Conservation (phyloP, 2,113 vertebrate species). For the Aix galericulata region DNA sequence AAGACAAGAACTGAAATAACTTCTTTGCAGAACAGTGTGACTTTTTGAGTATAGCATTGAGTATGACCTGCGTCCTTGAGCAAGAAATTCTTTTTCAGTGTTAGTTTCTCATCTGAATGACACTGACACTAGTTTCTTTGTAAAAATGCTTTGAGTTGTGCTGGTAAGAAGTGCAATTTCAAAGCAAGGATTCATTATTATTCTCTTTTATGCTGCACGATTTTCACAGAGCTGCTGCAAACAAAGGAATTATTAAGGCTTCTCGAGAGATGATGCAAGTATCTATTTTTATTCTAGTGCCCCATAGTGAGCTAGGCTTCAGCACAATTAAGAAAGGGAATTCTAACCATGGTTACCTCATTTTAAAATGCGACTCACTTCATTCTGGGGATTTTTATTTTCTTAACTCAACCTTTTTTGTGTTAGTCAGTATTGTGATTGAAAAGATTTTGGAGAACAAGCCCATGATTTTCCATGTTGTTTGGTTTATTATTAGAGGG, state of each 20-base stretch:
- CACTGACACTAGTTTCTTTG: not conserved
- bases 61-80: not conserved
- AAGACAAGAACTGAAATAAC: not conserved
- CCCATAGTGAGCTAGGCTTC: not conserved
- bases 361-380: not conserved
- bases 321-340: not conserved
- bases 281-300: not conserved
- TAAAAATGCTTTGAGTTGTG: not conserved
- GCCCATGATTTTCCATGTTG: too few species aligned
- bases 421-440: not conserved
- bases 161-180: not conserved
- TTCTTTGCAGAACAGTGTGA: not conserved
- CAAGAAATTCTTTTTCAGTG: not conserved
- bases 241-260: not conserved
- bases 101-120: not conserved
- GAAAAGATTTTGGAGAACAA: not conserved
- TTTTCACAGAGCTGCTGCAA: conserved; percentile 9
- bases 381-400: not conserved
- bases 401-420: not conserved
- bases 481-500: not conserved
- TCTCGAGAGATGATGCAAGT: not conserved
- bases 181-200: not conserved
- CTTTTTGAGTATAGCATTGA: not conserved
- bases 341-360: not conserved
- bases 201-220: not conserved